Evolutionary conservation across 2,888 invertebrate species (phyloP), one percentile per base, ranked within the genome.

Genomic region (Spisula solida): DNA sequence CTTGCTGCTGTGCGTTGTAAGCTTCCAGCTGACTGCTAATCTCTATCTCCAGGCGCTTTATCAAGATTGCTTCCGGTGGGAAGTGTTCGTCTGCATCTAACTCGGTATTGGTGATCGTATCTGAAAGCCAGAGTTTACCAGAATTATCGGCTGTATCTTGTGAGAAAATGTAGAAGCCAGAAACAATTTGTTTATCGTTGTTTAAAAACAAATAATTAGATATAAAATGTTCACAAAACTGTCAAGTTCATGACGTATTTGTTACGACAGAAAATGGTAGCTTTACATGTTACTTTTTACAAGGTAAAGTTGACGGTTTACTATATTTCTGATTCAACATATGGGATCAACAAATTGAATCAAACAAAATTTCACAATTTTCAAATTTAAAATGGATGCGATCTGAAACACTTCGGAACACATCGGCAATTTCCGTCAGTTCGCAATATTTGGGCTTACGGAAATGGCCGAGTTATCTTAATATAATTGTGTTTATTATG

Each of bases 21-120:
- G 81, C 75, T 81, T 89, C 91, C 86, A 55, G 85, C 88, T 87
- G 91, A 34, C 86, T 78, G 79, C 66, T 88, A 85, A 92, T 92
- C 92, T 92, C 92, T 85, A 89, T 86, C 82, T 92, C 88, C 78
- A 91, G 87, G 88, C 92, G 89, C 88, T 91, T 92, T 89, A 92
- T 92, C 92, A 92, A 78, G 31, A 90, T 79, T 56, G 86, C 92
- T 90, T 92, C 92, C 90, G 92, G 92, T 88, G 91, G 84, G 70
- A 85, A 75, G 81, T 88, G 83, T 31, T 88, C 90, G 87, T 90
- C 92, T 92, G 89, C 90, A 48, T 82, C 84, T 31, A 48, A 18
- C 70, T 88, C 88, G 82, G 85, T 60, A 80, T 29, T 81, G 81
- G 31, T 85, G 82, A 66, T 78, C 18, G 79, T 90, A 90, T 90